Evolutionary conservation across 2,113 vertebrate species (phyloP).

Genomic region (Triplophysa rosa): DNA sequence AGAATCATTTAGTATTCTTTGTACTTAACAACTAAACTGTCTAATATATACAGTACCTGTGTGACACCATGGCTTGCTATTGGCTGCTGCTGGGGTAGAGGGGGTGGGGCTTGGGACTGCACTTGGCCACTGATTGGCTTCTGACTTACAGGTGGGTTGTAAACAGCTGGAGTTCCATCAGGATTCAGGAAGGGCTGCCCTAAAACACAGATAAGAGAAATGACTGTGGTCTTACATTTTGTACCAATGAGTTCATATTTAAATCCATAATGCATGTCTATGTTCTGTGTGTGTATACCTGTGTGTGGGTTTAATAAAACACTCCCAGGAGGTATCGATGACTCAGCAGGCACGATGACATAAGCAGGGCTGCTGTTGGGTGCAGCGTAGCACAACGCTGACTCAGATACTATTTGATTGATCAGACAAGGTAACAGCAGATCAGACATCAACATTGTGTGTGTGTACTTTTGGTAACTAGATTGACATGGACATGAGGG

Average conservation of each 20-base stretch:
- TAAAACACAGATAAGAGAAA: conserved; percentile 60
- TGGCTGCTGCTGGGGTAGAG: conserved; percentile 75
- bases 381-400: conserved; percentile 69
- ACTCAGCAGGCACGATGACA: conserved; percentile 85
- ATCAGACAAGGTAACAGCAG: conserved; percentile 60
- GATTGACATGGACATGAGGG: not conserved
- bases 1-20: no score
- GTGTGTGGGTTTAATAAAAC: conserved; percentile 94
- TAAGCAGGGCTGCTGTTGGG: conserved; percentile 81
- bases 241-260: not conserved
- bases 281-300: conserved; percentile 68
- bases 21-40: not conserved
- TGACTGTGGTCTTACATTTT: not conserved
- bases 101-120: conserved; percentile 70
- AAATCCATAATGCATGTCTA: not conserved
- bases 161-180: conserved; percentile 90
- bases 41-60: conserved; percentile 76
- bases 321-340: conserved; percentile 91
- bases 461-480: not conserved
- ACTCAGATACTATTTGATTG: conserved; percentile 68
- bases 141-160: conserved; percentile 86
- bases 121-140: conserved; percentile 78
- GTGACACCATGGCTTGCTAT: conserved; percentile 75
- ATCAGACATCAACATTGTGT: not conserved
- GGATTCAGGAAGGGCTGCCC: conserved; percentile 95